phyloP scores from a whole-genome alignment of 1,140 invertebrate genomes.

The Doryteuthis pealeii region DNA sequence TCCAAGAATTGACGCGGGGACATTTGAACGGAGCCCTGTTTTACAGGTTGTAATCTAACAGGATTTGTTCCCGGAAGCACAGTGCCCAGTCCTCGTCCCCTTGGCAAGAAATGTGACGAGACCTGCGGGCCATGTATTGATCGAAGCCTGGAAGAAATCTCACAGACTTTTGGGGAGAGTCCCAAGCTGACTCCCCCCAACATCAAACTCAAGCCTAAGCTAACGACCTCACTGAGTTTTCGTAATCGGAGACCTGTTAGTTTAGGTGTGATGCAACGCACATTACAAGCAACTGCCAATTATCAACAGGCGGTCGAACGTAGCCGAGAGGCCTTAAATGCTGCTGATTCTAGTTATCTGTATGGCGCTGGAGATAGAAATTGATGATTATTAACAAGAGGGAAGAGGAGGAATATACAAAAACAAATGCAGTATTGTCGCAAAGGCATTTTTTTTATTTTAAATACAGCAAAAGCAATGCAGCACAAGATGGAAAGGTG shows the following conservation, averaged over 20 bases:
- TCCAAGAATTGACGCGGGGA: slow-evolving; percentile 47
- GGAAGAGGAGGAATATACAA: no score
- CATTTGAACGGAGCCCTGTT: slow-evolving; percentile 44
- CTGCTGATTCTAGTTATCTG: neutral
- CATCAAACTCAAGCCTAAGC: slow-evolving; percentile 17
- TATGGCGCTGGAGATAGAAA: slow-evolving; percentile 17
- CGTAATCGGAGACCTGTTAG: slow-evolving; percentile 29
- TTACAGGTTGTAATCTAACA: neutral
- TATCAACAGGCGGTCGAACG: slow-evolving; percentile 11
- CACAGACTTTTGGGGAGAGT: slow-evolving; percentile 22
- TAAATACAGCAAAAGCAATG: no score
- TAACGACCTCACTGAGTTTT: neutral
- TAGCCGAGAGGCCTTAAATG: neutral
- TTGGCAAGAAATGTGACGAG: slow-evolving; percentile 27
- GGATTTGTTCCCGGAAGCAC: neutral
- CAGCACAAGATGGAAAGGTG: no score
- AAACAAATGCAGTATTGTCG: no score
- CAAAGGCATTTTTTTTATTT: no score
- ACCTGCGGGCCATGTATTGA: slow-evolving; percentile 49
- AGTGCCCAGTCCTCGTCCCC: slow-evolving; percentile 25
- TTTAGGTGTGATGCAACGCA: slow-evolving; percentile 15
- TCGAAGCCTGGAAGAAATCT: slow-evolving; percentile 50
- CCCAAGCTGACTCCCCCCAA: slow-evolving; percentile 12
- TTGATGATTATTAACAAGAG: no score
- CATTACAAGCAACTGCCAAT: slow-evolving; percentile 10